A percentile compares a stretch with the other conserved stretches of the same genome.
These are phyloP conservation scores for Steinernema khuongi DNA, from an alignment of 1,140 invertebrate genomes.

Conservation along the genomic window DNA sequence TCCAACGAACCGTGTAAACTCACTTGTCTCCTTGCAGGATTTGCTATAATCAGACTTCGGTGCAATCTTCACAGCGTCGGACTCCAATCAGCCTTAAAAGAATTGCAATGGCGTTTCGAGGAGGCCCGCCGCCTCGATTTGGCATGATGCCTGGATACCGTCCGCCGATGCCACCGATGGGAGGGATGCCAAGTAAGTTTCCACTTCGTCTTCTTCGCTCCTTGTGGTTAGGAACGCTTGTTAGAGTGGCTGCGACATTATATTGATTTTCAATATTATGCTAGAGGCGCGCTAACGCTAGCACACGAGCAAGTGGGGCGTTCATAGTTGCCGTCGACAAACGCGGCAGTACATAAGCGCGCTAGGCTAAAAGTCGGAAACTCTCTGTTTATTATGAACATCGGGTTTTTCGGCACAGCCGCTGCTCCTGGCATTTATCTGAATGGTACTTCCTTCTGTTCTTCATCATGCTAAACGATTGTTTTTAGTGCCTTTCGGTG, in stretches of 20 bases:
- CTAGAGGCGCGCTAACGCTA: constrained; percentile 5
- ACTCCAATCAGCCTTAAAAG: no score
- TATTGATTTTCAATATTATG: constrained; percentile 17
- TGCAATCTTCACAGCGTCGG: no score
- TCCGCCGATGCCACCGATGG: background rate
- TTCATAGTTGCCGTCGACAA: background rate
- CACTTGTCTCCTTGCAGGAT: background rate
- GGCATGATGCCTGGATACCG: constrained; percentile 11
- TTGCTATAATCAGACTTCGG: background rate
- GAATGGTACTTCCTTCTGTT: background rate
- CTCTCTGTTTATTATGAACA: background rate
- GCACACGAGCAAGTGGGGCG: background rate
- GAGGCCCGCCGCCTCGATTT: constrained; percentile 4
- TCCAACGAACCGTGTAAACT: background rate
- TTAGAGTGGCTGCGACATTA: constrained; percentile 16
- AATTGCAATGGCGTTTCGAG: background rate
- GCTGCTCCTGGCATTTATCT: background rate
- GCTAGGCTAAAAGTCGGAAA: background rate
- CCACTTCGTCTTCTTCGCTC: background rate
- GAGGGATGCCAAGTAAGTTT: constrained; percentile 8
- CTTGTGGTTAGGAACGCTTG: background rate
- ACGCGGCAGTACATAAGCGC: background rate
- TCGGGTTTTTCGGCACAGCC: background rate
- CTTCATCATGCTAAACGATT: background rate
- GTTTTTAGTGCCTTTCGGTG: background rate